Conservation (phyloP, 2,888 invertebrate genomes). For the Cephus rjabovi region DNA sequence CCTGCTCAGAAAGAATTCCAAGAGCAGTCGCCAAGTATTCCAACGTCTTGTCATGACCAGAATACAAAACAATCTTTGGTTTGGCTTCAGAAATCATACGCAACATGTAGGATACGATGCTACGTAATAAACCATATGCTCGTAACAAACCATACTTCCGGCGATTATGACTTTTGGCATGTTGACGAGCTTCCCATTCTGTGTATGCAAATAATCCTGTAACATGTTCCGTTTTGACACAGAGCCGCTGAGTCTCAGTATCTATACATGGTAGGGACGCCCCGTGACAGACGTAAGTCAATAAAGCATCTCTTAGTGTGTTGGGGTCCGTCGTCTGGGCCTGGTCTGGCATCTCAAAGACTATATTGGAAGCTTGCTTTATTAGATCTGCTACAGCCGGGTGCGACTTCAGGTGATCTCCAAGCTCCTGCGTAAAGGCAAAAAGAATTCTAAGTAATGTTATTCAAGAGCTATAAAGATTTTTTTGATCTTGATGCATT, state of each 20-base stretch:
- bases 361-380: constrained; percentile 73
- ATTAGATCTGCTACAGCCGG: constrained; percentile 80
- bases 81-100: constrained; percentile 82
- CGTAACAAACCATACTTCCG: constrained; percentile 72
- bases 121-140: constrained; percentile 86
- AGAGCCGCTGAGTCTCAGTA: constrained; percentile 65
- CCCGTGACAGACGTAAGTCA: constrained; percentile 89
- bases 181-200: constrained; percentile 81
- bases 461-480: constrained; percentile 3
- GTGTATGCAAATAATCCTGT: constrained; percentile 84
- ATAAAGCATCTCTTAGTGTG: constrained; percentile 81
- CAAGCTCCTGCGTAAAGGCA: constrained; percentile 72
- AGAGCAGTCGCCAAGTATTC: constrained; percentile 85
- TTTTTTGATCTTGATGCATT: background rate
- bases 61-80: constrained; percentile 83
- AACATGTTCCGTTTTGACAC: constrained; percentile 79
- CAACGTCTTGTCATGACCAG: constrained; percentile 93
- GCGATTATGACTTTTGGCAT: constrained; percentile 72
- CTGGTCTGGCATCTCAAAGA: constrained; percentile 77
- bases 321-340: constrained; percentile 75
- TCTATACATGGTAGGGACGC: constrained; percentile 81
- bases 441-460: constrained; percentile 58
- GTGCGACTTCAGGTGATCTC: constrained; percentile 77
- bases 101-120: constrained; percentile 84
- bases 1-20: constrained; percentile 74